These are phyloP conservation scores for Picus viridis DNA, from an alignment of 2,797 vertebrate species.

Conservation along the genomic window DNA sequence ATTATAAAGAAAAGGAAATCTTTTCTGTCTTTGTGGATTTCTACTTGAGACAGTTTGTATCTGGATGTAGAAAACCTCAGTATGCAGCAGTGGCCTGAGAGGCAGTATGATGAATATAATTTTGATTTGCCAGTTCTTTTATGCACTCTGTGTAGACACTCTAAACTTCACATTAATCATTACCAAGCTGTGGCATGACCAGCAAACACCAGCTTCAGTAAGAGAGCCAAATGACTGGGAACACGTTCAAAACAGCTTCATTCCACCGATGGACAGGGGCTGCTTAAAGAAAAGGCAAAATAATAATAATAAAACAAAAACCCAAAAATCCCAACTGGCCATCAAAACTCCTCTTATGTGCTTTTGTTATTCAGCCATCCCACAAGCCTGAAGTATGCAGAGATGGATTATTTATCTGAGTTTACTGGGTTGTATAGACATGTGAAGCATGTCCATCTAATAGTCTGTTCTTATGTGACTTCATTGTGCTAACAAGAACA, in stretches of 20 bases:
- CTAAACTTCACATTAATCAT: slow-evolving; percentile 72
- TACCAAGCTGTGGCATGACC: slow-evolving; percentile 29
- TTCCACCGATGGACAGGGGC: slow-evolving; percentile 61
- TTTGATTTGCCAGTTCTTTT: slow-evolving; percentile 57
- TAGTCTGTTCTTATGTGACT: neutral
- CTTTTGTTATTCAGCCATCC: slow-evolving; percentile 57
- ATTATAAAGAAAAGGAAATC: neutral
- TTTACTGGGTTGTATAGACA: slow-evolving; percentile 17
- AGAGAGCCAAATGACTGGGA: slow-evolving; percentile 65
- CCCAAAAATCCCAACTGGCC: neutral
- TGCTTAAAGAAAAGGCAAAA: slow-evolving; percentile 19
- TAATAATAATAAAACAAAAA: neutral
- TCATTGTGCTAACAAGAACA: slow-evolving; percentile 27
- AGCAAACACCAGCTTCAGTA: slow-evolving; percentile 35
- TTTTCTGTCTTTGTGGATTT: neutral
- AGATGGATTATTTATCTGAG: slow-evolving; percentile 29
- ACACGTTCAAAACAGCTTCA: slow-evolving; percentile 72
- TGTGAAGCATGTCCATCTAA: neutral
- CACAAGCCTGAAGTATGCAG: neutral
- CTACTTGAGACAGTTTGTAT: neutral
- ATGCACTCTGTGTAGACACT: slow-evolving; percentile 45
- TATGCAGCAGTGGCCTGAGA: neutral
- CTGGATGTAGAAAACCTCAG: neutral
- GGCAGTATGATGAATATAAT: slow-evolving; percentile 51
- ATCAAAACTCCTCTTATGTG: slow-evolving; percentile 59